Base-by-base conservation (phyloP, 2,797 vertebrate species). In the Glossophaga mutica region DNA sequence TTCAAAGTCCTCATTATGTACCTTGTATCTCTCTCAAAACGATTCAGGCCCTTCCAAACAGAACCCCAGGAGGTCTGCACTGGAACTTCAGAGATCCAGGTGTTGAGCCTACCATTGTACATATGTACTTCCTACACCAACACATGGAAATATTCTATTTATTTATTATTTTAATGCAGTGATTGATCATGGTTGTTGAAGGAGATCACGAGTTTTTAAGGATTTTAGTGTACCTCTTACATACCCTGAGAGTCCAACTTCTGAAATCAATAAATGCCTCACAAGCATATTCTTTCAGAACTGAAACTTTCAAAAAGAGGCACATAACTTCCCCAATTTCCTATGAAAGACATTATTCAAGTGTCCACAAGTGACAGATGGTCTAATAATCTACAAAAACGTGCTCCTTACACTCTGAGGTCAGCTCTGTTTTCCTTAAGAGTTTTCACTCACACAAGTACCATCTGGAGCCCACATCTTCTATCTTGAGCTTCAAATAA, bases 401-500 rank as follows among this genome's bases (percentile, higher is more conserved):
- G 29, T 96, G 96, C 78, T 95, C 79, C 87, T 93, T 90, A 93
- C 93, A 93, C 93, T 83, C 84, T 37, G 70, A 96, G 97, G 96
- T 97, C 97, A 96, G 87, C 24, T 87, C 44, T 85, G 96, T 71
- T 96, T 89, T 84, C 52, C 87, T 96, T 85, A 59, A 95, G 87
- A 91, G 44, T 91, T 95, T 78, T 90, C 55, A 87, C 70, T 97
- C 87, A 81, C 46, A 81, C 55, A 68, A 90, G 81, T 93, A 90
- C 96, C 97, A 97, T 97, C 97, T 97, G 97, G 97, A 95, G 87
- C 81, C 96, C 97, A 97, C 93, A 93, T 97, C 96, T 82, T 91
- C 90, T 71, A 87, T 90, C 87, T 93, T 78, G 78, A 92, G 91
- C 95, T 96, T 96, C 94, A 92, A 77, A 97, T 97, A 97, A 96